phyloP scores from a whole-genome alignment of 2,888 invertebrate species.

The Eugnorisma glareosa region DNA sequence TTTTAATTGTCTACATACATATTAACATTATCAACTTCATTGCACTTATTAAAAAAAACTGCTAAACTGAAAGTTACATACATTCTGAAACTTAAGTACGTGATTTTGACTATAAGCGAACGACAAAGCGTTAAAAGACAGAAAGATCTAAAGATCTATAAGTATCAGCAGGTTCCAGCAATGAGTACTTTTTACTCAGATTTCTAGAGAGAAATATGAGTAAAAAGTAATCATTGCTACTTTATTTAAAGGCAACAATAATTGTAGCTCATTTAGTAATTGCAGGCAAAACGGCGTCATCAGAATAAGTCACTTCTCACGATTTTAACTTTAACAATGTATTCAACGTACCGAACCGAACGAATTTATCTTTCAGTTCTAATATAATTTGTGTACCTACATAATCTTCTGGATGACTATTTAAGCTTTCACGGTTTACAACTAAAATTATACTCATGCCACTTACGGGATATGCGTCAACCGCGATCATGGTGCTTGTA shows the following conservation, averaged over 20 bases:
- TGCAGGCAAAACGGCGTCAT: neutral
- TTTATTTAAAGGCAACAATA: conserved; percentile 18
- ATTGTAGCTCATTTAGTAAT: conserved; percentile 12
- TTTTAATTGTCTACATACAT: neutral
- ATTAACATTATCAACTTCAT: neutral
- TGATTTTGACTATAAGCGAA: neutral
- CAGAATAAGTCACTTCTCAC: neutral
- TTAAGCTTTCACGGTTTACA: too few relatives aligned
- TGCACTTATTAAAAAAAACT: neutral
- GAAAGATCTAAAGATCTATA: neutral
- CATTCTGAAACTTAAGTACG: too few relatives aligned
- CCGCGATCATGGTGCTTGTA: too few relatives aligned
- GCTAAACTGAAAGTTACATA: neutral
- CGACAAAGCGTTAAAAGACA: neutral
- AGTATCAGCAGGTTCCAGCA: neutral
- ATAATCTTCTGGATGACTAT: too few relatives aligned
- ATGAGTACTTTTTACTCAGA: too few relatives aligned
- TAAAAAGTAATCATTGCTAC: neutral
- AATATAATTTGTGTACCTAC: neutral
- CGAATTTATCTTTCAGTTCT: neutral
- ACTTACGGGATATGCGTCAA: too few relatives aligned
- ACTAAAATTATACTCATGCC: too few relatives aligned
- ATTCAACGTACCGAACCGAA: neutral
- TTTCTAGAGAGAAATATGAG: neutral
- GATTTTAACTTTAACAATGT: neutral